These are phyloP conservation scores for Listrodromus nycthemerus DNA, from an alignment of 2,888 invertebrate genomes.

Conservation along the genomic window DNA sequence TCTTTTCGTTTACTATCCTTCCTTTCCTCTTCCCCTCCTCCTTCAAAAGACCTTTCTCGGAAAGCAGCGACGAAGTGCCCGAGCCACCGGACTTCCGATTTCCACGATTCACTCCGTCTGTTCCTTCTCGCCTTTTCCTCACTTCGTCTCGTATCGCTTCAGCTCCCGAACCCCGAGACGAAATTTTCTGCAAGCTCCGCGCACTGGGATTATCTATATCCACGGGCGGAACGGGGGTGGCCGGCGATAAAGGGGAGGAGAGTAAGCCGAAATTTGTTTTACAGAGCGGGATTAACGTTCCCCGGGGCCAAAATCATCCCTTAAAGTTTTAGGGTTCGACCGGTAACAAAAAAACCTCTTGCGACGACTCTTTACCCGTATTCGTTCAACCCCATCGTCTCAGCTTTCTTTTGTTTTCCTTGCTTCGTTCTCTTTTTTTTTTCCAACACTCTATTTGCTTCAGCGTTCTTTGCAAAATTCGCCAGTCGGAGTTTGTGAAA, in stretches of 20 bases:
- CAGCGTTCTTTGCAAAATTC: not conserved
- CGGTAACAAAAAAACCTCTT: constrained; percentile 60
- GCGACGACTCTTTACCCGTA: constrained; percentile 60
- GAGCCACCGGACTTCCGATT: constrained; percentile 58
- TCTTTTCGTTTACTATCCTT: constrained; percentile 47
- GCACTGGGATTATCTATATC: constrained; percentile 19
- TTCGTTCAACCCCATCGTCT: constrained; percentile 46
- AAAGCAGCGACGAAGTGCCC: constrained; percentile 54
- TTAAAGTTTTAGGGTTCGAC: constrained; percentile 65
- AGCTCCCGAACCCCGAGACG: constrained; percentile 43
- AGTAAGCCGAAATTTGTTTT: constrained; percentile 65
- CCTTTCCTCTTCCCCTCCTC: not conserved
- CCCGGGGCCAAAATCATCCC: constrained; percentile 61
- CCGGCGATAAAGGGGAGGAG: constrained; percentile 13
- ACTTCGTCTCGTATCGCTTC: constrained; percentile 20
- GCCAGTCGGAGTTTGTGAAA: not conserved
- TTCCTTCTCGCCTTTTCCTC: constrained; percentile 12
- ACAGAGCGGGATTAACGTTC: constrained; percentile 63
- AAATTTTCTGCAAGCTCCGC: constrained; percentile 52
- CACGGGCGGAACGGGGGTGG: not conserved
- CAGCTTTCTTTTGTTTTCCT: constrained; percentile 13
- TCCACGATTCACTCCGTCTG: constrained; percentile 42
- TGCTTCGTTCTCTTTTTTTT: not conserved
- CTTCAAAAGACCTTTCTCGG: constrained; percentile 9
- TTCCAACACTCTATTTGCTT: constrained; percentile 25